These are phyloP conservation scores for Actias luna DNA, from an alignment of 2,888 invertebrate genomes.

Conservation along the genomic window DNA sequence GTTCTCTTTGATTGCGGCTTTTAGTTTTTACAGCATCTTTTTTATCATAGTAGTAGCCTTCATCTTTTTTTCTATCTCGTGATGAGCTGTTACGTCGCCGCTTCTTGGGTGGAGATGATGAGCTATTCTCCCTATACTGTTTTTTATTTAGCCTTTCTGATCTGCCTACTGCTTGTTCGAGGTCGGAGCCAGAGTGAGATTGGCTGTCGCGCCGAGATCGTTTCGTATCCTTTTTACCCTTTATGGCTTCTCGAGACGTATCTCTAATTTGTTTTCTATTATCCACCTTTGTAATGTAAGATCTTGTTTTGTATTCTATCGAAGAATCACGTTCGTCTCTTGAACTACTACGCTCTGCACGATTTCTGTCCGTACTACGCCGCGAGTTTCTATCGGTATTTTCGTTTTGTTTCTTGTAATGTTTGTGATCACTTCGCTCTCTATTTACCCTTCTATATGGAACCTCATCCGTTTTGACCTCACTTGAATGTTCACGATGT, in stretches of 20 bases:
- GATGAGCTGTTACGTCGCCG: conserved; percentile 58
- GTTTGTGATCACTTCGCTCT: conserved; percentile 67
- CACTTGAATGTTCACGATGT: conserved; percentile 56
- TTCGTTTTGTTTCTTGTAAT: conserved; percentile 65
- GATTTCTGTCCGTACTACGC: conserved; percentile 44
- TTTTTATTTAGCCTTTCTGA: conserved; percentile 51
- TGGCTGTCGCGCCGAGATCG: conserved; percentile 49
- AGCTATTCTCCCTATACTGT: conserved; percentile 46
- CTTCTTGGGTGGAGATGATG: conserved; percentile 63
- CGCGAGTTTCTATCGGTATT: conserved; percentile 35
- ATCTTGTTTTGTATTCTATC: conserved; percentile 54
- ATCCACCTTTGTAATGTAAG: conserved; percentile 61
- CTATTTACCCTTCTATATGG: conserved; percentile 64
- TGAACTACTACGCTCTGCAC: conserved; percentile 51
- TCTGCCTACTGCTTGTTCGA: conserved; percentile 40
- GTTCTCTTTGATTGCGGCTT: conserved; percentile 41
- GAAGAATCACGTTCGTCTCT: conserved; percentile 46
- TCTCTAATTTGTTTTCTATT: conserved; percentile 51
- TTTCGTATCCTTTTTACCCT: conserved; percentile 36
- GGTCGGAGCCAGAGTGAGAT: conserved; percentile 49
- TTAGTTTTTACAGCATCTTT: conserved; percentile 33
- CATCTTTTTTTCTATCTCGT: conserved; percentile 43
- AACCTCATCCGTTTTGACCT: conserved; percentile 52
- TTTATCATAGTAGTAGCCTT: conserved; percentile 46
- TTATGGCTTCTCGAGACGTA: conserved; percentile 39